These are phyloP conservation scores for Scylla paramamosain DNA, from an alignment of 1,140 invertebrate species.

Conservation along the genomic window DNA sequence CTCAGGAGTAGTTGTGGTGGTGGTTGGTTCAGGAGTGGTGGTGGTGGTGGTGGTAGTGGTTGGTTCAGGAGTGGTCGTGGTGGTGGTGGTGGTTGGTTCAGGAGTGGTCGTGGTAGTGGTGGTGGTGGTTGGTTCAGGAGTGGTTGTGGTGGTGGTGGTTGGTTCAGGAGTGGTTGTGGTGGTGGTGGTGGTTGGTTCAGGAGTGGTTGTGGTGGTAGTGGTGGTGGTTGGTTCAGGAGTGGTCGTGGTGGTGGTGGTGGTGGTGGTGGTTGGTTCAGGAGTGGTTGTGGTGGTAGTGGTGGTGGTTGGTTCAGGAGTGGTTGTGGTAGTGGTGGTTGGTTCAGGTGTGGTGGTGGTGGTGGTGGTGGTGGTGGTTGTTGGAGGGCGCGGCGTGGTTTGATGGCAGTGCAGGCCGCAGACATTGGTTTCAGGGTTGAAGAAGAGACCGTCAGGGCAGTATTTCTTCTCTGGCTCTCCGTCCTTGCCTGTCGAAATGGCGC, in stretches of 20 bases:
- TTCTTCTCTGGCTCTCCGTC: slow-evolving; percentile 23
- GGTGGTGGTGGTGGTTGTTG: not conserved
- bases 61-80: too few relatives aligned
- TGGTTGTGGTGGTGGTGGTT: too few relatives aligned
- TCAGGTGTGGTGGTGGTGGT: not conserved
- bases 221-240: not conserved
- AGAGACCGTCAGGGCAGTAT: not conserved
- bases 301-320: not conserved
- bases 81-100: too few relatives aligned
- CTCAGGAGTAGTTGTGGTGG: too few relatives aligned
- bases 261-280: not conserved
- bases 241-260: not conserved
- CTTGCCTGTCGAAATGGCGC: not conserved
- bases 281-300: not conserved
- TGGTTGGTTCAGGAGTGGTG: too few relatives aligned
- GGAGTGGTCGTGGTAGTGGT: too few relatives aligned
- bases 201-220: not conserved
- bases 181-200: not conserved
- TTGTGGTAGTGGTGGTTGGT: not conserved
- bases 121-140: too few relatives aligned
- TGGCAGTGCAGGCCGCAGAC: not conserved
- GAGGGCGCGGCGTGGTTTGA: not conserved
- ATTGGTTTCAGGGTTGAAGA: slow-evolving; percentile 33
- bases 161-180: not conserved
- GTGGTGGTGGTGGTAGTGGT: too few relatives aligned